Evolutionary conservation across 2,113 vertebrate genomes (phyloP), one percentile per base, ranked within the genome.

Genomic region (Barnardius zonarius): DNA sequence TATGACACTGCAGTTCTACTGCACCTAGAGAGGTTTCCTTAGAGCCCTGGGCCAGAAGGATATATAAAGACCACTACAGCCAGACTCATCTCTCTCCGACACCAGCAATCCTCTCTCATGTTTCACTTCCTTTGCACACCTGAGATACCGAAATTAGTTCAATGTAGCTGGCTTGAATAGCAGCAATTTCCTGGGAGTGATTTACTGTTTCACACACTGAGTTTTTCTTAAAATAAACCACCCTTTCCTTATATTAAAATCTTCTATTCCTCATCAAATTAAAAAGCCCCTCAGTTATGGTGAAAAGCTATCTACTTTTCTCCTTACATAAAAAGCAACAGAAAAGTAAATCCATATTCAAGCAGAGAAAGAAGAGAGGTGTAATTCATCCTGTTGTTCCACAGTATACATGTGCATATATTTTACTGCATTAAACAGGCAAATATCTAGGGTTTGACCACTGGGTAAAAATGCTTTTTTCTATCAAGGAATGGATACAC

Each of bases 351-450:
- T 25, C 13, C 4, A 2, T 23, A 11, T 17, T 62, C 33, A 78
- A 67, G 18, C 24, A 78, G 18, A 66, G 66, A 46, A 66, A 35
- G 22, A 55, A 30, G 16, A 74, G 37, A 78, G 17, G 5, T 23
- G 7, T 23, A 44, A 82, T 75, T 78, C 13, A 61, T n/a, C 22
- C 30, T 85, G 11, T 25, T 88, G 17, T 39, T 55, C 24, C 30
- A 2, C 3, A 14, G 17, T 9, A 2, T 18, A 13, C 27, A 4
- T 20, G 11, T 61, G 19, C 15, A 39, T 0, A 51, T 5, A 11
- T 25, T 27, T 67, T 46, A 48, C 24, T 77, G 17, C 51, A 74
- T 41, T 44, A n/a, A 78, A 41, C 3, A 31, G n/a, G 49, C 9
- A 67, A 61, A 91, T 20, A 25, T 7, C 7, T 5, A 52, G n/a